Conservation (phyloP, 2,888 invertebrate species). For the Eilema caniola region DNA sequence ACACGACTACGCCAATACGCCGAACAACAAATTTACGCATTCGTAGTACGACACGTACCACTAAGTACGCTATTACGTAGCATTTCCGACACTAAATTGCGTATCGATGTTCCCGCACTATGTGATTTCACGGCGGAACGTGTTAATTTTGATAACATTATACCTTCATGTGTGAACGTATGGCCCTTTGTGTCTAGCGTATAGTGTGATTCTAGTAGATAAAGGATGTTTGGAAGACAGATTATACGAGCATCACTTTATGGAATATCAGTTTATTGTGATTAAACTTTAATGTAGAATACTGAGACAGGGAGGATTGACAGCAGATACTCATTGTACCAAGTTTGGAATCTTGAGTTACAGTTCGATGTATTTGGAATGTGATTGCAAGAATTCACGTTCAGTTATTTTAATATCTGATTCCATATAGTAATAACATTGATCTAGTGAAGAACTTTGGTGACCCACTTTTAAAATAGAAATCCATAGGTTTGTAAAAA, state of each 20-base stretch:
- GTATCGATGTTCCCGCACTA: slow-evolving; percentile 67
- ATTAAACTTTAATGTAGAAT: neutral
- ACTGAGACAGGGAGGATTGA: neutral
- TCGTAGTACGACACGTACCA: slow-evolving; percentile 52
- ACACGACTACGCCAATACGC: slow-evolving; percentile 39
- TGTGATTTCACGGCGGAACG: slow-evolving; percentile 66
- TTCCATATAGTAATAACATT: neutral
- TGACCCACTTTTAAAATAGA: neutral
- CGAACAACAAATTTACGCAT: slow-evolving; percentile 54
- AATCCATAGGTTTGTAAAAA: neutral
- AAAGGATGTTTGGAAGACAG: slow-evolving; percentile 5
- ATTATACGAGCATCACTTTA: slow-evolving; percentile 7
- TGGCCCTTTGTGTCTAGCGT: slow-evolving; percentile 14
- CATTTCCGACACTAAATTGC: slow-evolving; percentile 62
- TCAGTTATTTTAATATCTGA: neutral
- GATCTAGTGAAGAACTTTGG: neutral
- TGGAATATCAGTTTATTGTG: slow-evolving; percentile 8
- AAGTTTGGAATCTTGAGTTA: neutral
- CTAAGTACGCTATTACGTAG: slow-evolving; percentile 56
- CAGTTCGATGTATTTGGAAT: neutral
- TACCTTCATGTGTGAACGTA: slow-evolving; percentile 38
- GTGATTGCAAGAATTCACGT: neutral
- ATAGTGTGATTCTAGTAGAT: slow-evolving; percentile 7
- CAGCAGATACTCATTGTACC: neutral
- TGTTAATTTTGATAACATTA: slow-evolving; percentile 70